These are phyloP conservation scores for Hoplostethus mediterraneus DNA, from an alignment of 2,797 vertebrate species.

Conservation along the genomic window DNA sequence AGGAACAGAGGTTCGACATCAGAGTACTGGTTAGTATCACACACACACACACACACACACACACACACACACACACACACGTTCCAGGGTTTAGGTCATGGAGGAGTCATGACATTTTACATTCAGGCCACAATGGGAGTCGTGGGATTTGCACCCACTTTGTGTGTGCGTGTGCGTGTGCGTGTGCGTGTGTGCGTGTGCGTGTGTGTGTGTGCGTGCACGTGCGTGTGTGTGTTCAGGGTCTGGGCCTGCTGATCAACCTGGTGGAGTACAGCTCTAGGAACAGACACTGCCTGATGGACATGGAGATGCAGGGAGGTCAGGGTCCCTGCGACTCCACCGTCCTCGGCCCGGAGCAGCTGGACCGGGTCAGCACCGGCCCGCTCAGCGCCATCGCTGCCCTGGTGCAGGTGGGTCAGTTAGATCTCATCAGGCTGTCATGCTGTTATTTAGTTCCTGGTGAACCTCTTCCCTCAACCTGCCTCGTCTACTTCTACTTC, in stretches of 20 bases:
- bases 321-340: conserved; percentile 88
- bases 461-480: no score
- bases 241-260: conserved; percentile 96
- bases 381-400: conserved; percentile 93
- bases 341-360: conserved; percentile 67
- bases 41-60: background rate
- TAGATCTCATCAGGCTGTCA: no score
- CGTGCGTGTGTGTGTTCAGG: conserved; percentile 75
- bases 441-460: no score
- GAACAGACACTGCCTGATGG: conserved; percentile 94
- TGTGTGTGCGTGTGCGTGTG: no score
- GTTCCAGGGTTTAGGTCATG: no score
- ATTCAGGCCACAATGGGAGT: no score
- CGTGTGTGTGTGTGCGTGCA: background rate
- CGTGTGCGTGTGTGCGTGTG: background rate
- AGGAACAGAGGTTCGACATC: conserved; percentile 98
- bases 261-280: conserved; percentile 97
- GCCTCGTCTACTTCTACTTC: no score
- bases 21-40: conserved; percentile 91
- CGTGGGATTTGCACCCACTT: no score
- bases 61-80: background rate
- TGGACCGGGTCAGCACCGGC: conserved; percentile 58
- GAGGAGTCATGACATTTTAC: no score
- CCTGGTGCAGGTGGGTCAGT: conserved; percentile 90
- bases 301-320: conserved; percentile 91